Percentiles rank a stretch among this genome's conserved stretches.
Conservation (phyloP, 2,113 vertebrate genomes). For the Embiotoca jacksoni region DNA sequence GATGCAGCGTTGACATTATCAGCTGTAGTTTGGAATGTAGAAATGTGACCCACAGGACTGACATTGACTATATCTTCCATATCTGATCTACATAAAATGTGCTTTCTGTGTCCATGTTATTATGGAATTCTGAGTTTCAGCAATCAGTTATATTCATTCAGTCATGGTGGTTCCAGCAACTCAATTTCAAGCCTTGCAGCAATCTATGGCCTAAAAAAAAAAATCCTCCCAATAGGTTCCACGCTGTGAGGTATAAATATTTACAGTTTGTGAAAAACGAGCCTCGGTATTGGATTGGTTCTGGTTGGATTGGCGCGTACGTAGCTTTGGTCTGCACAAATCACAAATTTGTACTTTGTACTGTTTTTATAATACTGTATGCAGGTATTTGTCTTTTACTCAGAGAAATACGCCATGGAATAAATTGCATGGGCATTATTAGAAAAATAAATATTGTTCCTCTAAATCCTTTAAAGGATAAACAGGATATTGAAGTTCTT, state of each 20-base stretch:
- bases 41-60: background rate
- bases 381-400: too few relatives aligned
- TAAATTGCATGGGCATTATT: background rate
- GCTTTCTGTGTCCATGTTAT: too few relatives aligned
- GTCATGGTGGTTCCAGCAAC: too few relatives aligned
- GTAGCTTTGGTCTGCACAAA: background rate
- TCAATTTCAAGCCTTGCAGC: too few relatives aligned
- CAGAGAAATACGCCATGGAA: background rate
- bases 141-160: too few relatives aligned
- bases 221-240: too few relatives aligned
- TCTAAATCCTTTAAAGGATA: background rate
- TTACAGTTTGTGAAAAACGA: background rate
- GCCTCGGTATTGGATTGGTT: background rate
- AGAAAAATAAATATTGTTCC: background rate
- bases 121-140: too few relatives aligned
- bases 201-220: too few relatives aligned
- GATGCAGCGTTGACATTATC: constrained; percentile 3
- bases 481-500: background rate
- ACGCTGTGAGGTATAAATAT: background rate
- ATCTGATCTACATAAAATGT: too few relatives aligned
- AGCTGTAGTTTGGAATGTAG: background rate
- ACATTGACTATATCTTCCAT: too few relatives aligned
- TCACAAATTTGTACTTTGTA: background rate
- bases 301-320: background rate
- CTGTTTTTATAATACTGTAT: background rate